Base-by-base conservation (phyloP, 2,888 invertebrate genomes). In the Phania funesta region DNA sequence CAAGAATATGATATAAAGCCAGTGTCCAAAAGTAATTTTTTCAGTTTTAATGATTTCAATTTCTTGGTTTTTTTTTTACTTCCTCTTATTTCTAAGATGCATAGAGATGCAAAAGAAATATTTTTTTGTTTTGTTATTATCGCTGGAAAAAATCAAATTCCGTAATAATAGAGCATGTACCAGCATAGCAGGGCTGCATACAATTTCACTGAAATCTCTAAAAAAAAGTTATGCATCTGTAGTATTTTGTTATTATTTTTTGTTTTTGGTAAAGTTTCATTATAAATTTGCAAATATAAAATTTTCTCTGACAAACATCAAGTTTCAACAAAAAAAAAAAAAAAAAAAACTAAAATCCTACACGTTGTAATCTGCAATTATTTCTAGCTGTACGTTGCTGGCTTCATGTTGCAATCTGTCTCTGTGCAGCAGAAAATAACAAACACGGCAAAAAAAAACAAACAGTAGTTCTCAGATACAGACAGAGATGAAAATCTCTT, bases 331-430 rank as follows among this genome's bases (percentile, higher is more conserved):
- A 68, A 62, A 50, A 38, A 62, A 24, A 50, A 24, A 35, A 13
- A 22, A 11, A 62, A 77, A 77, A 52, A 65, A 35, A 2, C 50
- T 71, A 71, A 78, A 73, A 73, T 79, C 78, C 78, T 79, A 79
- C 78, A 79, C 71, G 78, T 65, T 79, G 78, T 73, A 79, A 65
- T 79, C 71, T 79, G 65, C 78, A 79, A 79, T 79, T 79, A 79
- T 79, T 79, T 78, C 71, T 71, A 78, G 56, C 64, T 65, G 71
- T 78, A 26, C 48, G 20, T 52, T 44, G 20, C 11, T 32, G 29
- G 48, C 32, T 58, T 48, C 64, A 56, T 65, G 64, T 65, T 65
- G 71, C 64, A 78, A 78, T 78, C 64, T 65, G 64, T 78, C 71
- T 71, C 64, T 71, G 46, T 56, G 7, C 48, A 44, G 44, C 32